These are phyloP conservation scores for Leptodactylus fallax DNA, from an alignment of 2,797 vertebrate genomes.

Conservation along the genomic window DNA sequence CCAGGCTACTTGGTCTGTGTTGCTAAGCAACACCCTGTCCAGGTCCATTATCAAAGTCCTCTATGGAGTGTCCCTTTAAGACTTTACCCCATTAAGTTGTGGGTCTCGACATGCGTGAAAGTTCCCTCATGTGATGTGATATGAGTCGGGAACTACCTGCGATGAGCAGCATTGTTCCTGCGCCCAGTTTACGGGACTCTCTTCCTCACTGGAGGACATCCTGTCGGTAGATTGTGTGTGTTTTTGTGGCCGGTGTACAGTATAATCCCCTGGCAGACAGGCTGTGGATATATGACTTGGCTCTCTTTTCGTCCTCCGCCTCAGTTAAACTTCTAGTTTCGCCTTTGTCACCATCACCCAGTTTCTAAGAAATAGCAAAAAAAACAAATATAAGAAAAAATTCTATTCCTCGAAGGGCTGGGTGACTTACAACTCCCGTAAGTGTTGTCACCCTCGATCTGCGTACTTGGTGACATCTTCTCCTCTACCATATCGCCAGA, in stretches of 20 bases:
- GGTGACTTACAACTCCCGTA: not conserved
- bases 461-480: not conserved
- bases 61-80: not conserved
- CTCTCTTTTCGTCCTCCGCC: constrained; percentile 23
- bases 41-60: not conserved
- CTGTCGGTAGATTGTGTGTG: not conserved
- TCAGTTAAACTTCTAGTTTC: not conserved
- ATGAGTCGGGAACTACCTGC: not conserved
- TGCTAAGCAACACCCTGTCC: no score
- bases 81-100: not conserved
- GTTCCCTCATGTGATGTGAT: not conserved
- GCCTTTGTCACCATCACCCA: not conserved
- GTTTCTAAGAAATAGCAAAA: not conserved
- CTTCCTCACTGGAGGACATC: not conserved
- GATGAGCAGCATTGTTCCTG: not conserved
- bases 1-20: no score
- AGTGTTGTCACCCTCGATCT: not conserved
- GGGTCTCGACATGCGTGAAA: not conserved
- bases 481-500: not conserved
- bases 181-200: not conserved
- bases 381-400: not conserved
- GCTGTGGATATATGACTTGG: constrained; percentile 6
- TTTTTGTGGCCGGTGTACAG: not conserved
- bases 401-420: not conserved
- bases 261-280: constrained; percentile 5